A percentile compares a stretch with the other conserved stretches of the same genome.
phyloP scores from a whole-genome alignment of 1,140 invertebrate genomes.

The Tribolium castaneum region DNA sequence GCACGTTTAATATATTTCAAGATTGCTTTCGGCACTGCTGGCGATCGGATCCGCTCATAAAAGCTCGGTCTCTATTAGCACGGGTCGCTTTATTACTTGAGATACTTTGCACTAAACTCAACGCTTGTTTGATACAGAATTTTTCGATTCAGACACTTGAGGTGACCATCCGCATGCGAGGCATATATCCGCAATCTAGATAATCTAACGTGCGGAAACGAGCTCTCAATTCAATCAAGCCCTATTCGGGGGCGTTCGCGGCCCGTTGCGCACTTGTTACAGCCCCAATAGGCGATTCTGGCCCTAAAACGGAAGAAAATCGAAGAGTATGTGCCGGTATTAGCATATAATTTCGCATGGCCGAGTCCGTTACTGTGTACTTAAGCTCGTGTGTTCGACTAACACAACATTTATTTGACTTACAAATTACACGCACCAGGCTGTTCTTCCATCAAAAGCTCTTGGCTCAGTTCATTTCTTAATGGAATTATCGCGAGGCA shows the following conservation, averaged over 20 bases:
- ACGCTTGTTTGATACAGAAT: no score
- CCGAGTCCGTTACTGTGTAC: constrained; percentile 45
- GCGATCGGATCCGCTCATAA: not conserved
- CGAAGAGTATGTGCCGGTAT: constrained; percentile 42
- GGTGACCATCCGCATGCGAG: constrained; percentile 18
- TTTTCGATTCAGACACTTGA: no score
- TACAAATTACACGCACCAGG: constrained; percentile 58
- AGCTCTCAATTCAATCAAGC: constrained; percentile 52
- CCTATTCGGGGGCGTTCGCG: constrained; percentile 46
- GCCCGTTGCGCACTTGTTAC: constrained; percentile 48
- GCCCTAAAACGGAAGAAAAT: not conserved
- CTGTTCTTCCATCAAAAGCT: constrained; percentile 57
- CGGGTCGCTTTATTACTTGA: not conserved
- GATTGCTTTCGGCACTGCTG: not conserved
- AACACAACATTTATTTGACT: constrained; percentile 59
- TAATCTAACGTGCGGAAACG: constrained; percentile 51
- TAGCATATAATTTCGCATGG: constrained; percentile 52
- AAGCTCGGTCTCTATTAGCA: not conserved
- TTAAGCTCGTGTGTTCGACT: constrained; percentile 53
- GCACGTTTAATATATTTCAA: not conserved
- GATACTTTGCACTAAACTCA: not conserved
- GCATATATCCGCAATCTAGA: constrained; percentile 44
- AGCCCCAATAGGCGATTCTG: constrained; percentile 34
- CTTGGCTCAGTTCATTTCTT: constrained; percentile 61
- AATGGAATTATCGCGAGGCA: constrained; percentile 60